These are phyloP conservation scores for Drosophila crucigera DNA, from an alignment of 2,888 invertebrate genomes.

Conservation along the genomic window DNA sequence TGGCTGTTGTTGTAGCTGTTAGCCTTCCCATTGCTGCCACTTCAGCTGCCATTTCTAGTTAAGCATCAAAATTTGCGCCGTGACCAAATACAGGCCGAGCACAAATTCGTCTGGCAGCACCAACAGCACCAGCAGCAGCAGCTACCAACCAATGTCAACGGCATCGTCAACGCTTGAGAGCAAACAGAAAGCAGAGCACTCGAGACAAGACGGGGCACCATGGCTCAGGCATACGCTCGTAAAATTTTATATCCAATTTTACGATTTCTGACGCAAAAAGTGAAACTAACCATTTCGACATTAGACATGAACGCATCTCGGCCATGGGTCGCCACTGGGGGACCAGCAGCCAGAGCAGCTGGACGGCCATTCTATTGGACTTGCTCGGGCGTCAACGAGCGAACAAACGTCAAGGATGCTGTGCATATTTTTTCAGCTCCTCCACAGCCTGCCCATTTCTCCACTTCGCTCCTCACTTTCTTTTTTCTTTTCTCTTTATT, in stretches of 20 bases:
- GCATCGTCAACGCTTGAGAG: slow-evolving; percentile 51
- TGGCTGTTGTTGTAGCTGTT: slow-evolving; percentile 34
- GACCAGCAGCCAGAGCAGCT: slow-evolving; percentile 2
- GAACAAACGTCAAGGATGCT: slow-evolving; percentile 81
- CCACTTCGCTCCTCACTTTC: slow-evolving; percentile 35
- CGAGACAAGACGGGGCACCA: slow-evolving; percentile 42
- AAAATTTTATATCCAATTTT: slow-evolving; percentile 81
- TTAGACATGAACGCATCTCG: slow-evolving; percentile 81
- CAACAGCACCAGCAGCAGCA: slow-evolving; percentile 43
- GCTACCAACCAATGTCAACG: slow-evolving; percentile 51
- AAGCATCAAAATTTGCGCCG: slow-evolving; percentile 78
- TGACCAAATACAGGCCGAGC: slow-evolving; percentile 76
- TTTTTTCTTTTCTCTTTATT: background rate
- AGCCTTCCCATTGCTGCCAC: slow-evolving; percentile 52
- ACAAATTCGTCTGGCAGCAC: slow-evolving; percentile 59
- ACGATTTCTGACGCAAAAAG: slow-evolving; percentile 82
- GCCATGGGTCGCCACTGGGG: slow-evolving; percentile 35
- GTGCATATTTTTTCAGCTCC: slow-evolving; percentile 58
- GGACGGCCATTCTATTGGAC: slow-evolving; percentile 35
- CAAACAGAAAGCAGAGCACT: slow-evolving; percentile 67
- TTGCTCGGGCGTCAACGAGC: slow-evolving; percentile 75
- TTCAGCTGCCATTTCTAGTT: slow-evolving; percentile 78
- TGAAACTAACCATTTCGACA: slow-evolving; percentile 81
- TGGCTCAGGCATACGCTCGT: slow-evolving; percentile 71
- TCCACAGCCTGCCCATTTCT: slow-evolving; percentile 2